Conservation (phyloP, 1,140 invertebrate species). For the Drosophila ohnishii region DNA sequence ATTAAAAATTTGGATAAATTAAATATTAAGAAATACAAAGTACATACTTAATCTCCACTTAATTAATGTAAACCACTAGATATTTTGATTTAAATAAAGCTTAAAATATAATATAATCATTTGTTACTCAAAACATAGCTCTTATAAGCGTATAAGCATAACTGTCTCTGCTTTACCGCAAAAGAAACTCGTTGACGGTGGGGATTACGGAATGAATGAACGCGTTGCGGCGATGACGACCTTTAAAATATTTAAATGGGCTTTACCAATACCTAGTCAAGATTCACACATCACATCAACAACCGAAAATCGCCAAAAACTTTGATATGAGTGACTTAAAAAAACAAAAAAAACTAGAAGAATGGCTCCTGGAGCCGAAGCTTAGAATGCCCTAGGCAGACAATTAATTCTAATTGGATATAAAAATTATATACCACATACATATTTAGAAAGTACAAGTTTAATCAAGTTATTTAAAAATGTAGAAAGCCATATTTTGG, state of each 20-base stretch:
- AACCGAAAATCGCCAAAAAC: slow-evolving; percentile 4
- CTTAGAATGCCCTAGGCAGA: neutral
- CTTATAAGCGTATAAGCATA: slow-evolving; percentile 1
- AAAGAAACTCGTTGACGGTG: slow-evolving; percentile 8
- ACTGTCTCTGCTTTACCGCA: slow-evolving; percentile 6
- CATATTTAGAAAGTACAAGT: neutral
- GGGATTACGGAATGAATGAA: slow-evolving; percentile 11
- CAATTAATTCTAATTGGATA: neutral
- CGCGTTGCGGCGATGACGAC: slow-evolving; percentile 5
- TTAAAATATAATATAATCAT: neutral
- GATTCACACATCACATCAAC: slow-evolving; percentile 7
- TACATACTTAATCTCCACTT: neutral
- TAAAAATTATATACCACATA: neutral
- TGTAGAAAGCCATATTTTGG: neutral
- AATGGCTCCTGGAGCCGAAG: neutral
- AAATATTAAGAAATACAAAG: neutral
- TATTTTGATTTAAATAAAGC: neutral
- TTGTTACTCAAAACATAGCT: neutral
- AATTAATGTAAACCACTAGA: neutral
- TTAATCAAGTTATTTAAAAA: neutral
- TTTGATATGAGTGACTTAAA: slow-evolving; percentile 2
- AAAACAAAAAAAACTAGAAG: neutral
- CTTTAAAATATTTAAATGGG: slow-evolving; percentile 39
- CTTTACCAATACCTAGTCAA: slow-evolving; percentile 9
- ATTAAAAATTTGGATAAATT: neutral